Evolutionary conservation across 1,140 invertebrate species (phyloP).

Genomic region (Alviniconcha marisindica): DNA sequence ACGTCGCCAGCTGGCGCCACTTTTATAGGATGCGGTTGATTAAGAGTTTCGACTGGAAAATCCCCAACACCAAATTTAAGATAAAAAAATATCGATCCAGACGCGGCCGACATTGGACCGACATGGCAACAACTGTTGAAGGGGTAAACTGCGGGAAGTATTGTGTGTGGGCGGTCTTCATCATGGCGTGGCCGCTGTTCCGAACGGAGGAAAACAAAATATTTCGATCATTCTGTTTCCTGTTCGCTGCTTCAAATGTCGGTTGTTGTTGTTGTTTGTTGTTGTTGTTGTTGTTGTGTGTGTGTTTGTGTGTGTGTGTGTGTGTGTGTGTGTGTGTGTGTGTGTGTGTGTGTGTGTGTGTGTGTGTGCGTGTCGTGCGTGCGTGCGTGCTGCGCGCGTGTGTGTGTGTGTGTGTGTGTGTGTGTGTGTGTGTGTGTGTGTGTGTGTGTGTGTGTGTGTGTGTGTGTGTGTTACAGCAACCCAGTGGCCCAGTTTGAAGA

Average conservation of each 20-base stretch:
- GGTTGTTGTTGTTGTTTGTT: too few relatives aligned
- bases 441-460: constrained; percentile 16
- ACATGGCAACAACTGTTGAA: too few relatives aligned
- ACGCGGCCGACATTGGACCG: background rate
- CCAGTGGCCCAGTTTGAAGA: too few relatives aligned
- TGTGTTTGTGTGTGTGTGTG: background rate
- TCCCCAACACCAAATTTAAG: too few relatives aligned
- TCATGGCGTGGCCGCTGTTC: too few relatives aligned
- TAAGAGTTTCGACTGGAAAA: background rate
- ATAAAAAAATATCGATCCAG: background rate
- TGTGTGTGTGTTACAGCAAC: background rate
- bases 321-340: background rate
- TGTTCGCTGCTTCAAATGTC: too few relatives aligned
- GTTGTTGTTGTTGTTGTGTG: too few relatives aligned
- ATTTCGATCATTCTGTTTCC: too few relatives aligned
- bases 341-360: background rate
- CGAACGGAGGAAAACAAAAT: too few relatives aligned
- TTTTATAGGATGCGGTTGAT: background rate
- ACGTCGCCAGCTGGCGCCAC: background rate
- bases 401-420: background rate
- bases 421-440: constrained; percentile 4
- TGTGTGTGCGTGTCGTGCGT: background rate
- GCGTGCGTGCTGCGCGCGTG: background rate
- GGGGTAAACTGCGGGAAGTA: too few relatives aligned
- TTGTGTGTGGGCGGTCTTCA: too few relatives aligned